Percentiles rank a stretch among this genome's conserved stretches.
Evolutionary conservation across 2,797 vertebrate species (phyloP).

Genomic region (Anabacerthia variegaticeps): DNA sequence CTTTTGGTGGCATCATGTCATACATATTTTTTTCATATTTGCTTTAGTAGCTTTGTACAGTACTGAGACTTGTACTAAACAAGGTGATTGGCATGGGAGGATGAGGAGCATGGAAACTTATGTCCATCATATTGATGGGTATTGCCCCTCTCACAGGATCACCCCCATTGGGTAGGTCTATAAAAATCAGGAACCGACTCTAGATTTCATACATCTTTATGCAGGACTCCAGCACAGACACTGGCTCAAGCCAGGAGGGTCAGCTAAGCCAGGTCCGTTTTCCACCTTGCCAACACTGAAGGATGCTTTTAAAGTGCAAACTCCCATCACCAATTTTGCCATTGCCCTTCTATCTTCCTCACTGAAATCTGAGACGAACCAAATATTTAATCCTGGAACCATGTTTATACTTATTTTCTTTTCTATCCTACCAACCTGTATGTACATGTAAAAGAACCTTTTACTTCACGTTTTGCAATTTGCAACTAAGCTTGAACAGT

Average conservation of each 20-base stretch:
- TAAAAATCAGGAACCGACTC: background rate
- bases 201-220: background rate
- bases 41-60: background rate
- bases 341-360: background rate
- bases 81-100: background rate
- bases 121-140: background rate
- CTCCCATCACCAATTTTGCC: background rate
- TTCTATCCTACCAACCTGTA: background rate
- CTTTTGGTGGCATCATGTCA: background rate
- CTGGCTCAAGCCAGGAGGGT: background rate
- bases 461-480: background rate
- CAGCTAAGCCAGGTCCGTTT: rapidly evolving
- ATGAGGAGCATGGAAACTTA: background rate
- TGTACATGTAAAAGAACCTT: background rate
- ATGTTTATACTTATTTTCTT: background rate
- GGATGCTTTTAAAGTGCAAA: background rate
- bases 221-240: background rate
- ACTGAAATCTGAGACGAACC: background rate
- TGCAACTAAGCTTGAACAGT: background rate
- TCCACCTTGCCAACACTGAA: background rate
- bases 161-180: background rate
- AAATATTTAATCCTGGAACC: background rate
- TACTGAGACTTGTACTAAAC: background rate
- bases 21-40: background rate
- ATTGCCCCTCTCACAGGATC: background rate